A percentile compares a stretch with the other conserved stretches of the same genome.
These are phyloP conservation scores for Vulpes ferrilata DNA, from an alignment of 2,113 vertebrate genomes.

Conservation along the genomic window DNA sequence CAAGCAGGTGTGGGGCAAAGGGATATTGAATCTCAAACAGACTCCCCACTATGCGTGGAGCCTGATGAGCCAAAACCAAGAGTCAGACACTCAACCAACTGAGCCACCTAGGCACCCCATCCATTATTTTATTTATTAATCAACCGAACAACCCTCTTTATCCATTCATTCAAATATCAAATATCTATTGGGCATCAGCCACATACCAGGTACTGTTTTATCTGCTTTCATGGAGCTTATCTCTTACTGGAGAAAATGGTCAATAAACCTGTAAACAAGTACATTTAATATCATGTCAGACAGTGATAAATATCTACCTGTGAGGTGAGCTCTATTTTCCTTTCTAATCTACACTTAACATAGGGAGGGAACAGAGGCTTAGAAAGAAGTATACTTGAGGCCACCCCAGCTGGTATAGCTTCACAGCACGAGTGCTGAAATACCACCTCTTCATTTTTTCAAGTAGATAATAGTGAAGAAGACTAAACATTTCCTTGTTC, in stretches of 20 bases:
- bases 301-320: background rate
- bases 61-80: background rate
- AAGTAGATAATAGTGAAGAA: background rate
- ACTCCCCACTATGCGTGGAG: background rate
- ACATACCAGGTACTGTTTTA: background rate
- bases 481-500: background rate
- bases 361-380: background rate
- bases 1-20: background rate
- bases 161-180: background rate
- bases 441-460: background rate
- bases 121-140: slow-evolving; percentile 13
- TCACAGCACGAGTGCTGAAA: background rate
- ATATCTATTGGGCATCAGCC: background rate
- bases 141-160: background rate
- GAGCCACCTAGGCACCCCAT: background rate
- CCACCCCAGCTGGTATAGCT: background rate
- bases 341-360: background rate
- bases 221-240: background rate
- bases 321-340: background rate
- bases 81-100: background rate
- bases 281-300: background rate
- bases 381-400: background rate
- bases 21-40: background rate
- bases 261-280: background rate
- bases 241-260: background rate